phyloP scores from a whole-genome alignment of 2,888 invertebrate species.

The Cantharis rustica region DNA sequence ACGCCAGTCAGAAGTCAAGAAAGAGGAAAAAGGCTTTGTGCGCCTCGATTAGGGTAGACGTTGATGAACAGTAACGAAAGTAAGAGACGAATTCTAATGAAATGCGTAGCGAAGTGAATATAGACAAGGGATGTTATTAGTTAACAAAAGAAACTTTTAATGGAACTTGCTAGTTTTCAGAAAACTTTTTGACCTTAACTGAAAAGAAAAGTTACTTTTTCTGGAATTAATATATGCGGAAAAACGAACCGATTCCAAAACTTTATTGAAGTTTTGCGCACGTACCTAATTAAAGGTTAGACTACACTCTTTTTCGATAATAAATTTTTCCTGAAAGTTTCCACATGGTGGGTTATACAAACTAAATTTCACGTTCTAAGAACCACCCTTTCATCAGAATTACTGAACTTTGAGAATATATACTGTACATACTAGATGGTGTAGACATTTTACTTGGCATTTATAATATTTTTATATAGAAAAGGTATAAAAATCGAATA shows the following conservation, averaged over 20 bases:
- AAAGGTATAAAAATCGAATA: background rate
- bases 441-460: background rate
- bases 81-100: slow-evolving; percentile 20
- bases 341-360: background rate
- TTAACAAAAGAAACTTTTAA: slow-evolving; percentile 1
- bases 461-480: background rate
- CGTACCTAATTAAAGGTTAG: background rate
- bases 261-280: background rate
- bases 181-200: background rate
- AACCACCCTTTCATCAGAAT: background rate
- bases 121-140: slow-evolving; percentile 7
- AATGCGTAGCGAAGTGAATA: slow-evolving; percentile 6
- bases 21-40: slow-evolving; percentile 28
- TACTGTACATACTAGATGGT: background rate
- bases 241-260: background rate
- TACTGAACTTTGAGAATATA: background rate
- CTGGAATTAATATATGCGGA: too few relatives aligned
- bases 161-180: background rate
- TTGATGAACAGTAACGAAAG: slow-evolving; percentile 21
- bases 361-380: background rate
- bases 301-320: background rate
- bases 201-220: background rate
- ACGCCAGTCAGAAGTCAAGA: slow-evolving; percentile 29
- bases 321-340: background rate
- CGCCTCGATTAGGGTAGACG: slow-evolving; percentile 27